Evolutionary conservation across 2,113 vertebrate genomes (phyloP).

Genomic region (Nesoenas mayeri): DNA sequence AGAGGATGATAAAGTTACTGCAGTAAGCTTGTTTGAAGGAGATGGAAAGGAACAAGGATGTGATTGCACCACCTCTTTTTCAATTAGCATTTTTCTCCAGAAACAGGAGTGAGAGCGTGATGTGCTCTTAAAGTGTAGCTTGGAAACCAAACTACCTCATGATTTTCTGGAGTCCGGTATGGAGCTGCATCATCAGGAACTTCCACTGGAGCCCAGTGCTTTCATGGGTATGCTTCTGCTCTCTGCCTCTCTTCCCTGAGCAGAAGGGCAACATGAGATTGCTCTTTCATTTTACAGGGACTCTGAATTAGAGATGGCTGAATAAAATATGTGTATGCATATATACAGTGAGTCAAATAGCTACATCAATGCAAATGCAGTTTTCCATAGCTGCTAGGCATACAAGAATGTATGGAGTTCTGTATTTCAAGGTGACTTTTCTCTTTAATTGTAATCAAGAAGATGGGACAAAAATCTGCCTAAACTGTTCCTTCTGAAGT

Average conservation of each 20-base stretch:
- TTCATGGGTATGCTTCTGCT: fast-evolving
- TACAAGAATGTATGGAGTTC: not conserved
- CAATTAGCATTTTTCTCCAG: not conserved
- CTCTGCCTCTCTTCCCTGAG: not conserved
- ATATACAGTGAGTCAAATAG: not conserved
- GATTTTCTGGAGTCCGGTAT: not conserved
- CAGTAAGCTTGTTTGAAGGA: not conserved
- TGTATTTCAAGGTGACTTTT: not conserved
- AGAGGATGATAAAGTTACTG: not conserved
- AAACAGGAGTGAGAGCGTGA: not conserved
- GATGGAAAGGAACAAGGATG: not conserved
- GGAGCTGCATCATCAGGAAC: fast-evolving
- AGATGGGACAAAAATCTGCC: not conserved
- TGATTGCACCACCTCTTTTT: not conserved
- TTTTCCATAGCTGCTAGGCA: not conserved
- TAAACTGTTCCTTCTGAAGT: not conserved
- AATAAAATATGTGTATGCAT: not conserved
- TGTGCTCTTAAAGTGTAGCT: not conserved
- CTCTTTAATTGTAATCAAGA: not conserved
- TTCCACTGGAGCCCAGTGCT: not conserved
- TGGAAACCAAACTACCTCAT: not conserved
- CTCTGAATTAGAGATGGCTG: not conserved
- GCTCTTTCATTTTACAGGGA: not conserved
- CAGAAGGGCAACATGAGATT: not conserved
- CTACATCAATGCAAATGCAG: not conserved